A percentile compares a stretch with the other conserved stretches of the same genome.
Evolutionary conservation across 92 coral and sea anemone genomes (phyloP).

Genomic region (Parazoanthus atlanticus): DNA sequence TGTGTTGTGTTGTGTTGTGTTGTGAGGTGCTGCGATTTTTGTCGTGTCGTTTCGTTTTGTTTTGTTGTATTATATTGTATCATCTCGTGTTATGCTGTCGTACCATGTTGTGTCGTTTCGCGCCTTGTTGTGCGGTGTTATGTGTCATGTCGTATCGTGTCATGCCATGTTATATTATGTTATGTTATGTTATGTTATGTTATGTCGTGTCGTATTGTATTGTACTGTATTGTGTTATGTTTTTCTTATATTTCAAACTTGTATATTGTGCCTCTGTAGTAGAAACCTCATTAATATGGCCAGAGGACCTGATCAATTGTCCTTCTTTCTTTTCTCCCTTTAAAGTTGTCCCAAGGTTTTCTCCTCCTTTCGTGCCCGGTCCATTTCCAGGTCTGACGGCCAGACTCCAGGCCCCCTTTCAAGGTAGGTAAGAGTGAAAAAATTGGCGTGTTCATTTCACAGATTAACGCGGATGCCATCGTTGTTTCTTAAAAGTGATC

Average conservation of each 20-base stretch:
- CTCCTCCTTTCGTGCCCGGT: conserved; percentile 44
- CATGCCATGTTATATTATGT: not conserved
- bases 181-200: not conserved
- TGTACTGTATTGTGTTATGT: not conserved
- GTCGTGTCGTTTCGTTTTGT: no score
- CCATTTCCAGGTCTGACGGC: conserved; percentile 35
- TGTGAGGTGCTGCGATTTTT: no score
- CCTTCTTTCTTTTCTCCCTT: not conserved
- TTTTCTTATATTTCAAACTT: no score
- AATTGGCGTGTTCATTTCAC: not conserved
- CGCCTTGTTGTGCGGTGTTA: not conserved
- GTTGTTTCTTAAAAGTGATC: no score
- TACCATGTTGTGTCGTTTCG: not conserved
- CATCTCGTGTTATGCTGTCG: no score
- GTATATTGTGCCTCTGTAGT: no score
- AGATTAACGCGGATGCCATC: no score
- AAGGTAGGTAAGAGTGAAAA: not conserved
- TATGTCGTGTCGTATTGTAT: not conserved
- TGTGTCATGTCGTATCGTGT: not conserved
- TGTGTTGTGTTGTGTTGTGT: no score
- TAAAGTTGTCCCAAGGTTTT: conserved; percentile 42
- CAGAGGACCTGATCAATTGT: not conserved
- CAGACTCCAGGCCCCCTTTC: conserved; percentile 30
- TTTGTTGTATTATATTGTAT: no score
- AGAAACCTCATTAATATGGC: no score